Percentiles rank a stretch among this genome's conserved stretches.
These are phyloP conservation scores for Saccostrea glomerata DNA, from an alignment of 1,140 invertebrate species.

Conservation along the genomic window DNA sequence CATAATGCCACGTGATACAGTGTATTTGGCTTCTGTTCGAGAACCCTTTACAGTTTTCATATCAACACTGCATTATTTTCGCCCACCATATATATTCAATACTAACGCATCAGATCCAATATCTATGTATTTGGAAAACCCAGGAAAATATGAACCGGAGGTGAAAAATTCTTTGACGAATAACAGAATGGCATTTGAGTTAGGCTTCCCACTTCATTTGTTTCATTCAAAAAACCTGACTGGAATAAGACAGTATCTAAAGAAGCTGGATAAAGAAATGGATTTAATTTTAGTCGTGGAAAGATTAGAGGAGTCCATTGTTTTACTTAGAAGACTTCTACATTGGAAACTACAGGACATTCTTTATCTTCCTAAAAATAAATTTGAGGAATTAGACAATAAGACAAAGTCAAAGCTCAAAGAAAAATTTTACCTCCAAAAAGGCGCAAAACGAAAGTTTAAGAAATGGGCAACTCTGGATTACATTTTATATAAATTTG, in stretches of 20 bases:
- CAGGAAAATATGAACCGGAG: slow-evolving; percentile 32
- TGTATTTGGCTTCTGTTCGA: slow-evolving; percentile 68
- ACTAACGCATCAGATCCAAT: slow-evolving; percentile 61
- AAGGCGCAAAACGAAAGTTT: background rate
- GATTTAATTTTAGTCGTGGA: slow-evolving; percentile 67
- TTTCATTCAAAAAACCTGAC: slow-evolving; percentile 31
- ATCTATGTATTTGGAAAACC: slow-evolving; percentile 57
- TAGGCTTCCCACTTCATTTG: slow-evolving; percentile 55
- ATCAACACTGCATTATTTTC: slow-evolving; percentile 63
- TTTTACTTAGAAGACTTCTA: slow-evolving; percentile 63
- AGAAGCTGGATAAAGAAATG: slow-evolving; percentile 63
- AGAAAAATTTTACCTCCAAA: background rate
- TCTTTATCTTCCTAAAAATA: slow-evolving; percentile 53
- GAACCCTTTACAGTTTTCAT: slow-evolving; percentile 69
- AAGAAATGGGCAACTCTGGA: slow-evolving; percentile 49
- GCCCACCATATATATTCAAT: slow-evolving; percentile 54
- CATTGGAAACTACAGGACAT: slow-evolving; percentile 68
- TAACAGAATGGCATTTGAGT: slow-evolving; percentile 70
- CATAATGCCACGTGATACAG: slow-evolving; percentile 61
- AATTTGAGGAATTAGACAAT: background rate
- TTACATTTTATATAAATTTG: slow-evolving; percentile 62
- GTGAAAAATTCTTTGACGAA: slow-evolving; percentile 57
- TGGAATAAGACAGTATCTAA: slow-evolving; percentile 49
- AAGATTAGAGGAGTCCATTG: slow-evolving; percentile 67
- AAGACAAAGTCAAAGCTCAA: background rate